Conservation (phyloP, 2,113 vertebrate genomes). For the Etheostoma spectabile region DNA sequence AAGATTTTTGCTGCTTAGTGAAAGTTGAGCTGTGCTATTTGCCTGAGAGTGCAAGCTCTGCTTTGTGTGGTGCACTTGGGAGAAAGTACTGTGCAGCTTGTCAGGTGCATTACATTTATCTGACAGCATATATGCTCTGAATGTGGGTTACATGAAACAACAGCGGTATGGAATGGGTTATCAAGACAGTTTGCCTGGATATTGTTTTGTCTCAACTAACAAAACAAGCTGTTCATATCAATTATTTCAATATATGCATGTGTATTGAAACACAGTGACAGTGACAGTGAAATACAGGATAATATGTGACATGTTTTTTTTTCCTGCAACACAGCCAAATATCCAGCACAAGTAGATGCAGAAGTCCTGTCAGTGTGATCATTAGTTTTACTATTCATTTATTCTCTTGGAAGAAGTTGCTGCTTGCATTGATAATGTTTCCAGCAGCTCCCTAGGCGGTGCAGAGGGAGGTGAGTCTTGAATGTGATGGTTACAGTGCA, state of each 20-base stretch:
- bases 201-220: background rate
- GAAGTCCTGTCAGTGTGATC: constrained; percentile 7
- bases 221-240: background rate
- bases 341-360: constrained; percentile 15
- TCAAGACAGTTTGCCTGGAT: constrained; percentile 4
- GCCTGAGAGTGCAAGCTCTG: constrained; percentile 3
- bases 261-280: too few relatives aligned
- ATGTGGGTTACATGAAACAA: background rate
- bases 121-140: constrained; percentile 18
- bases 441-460: constrained; percentile 51
- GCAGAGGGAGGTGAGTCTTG: constrained; percentile 38
- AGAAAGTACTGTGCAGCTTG: constrained; percentile 32
- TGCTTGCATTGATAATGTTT: constrained; percentile 57
- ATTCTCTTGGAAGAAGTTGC: constrained; percentile 48
- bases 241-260: background rate
- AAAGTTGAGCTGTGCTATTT: constrained; percentile 45
- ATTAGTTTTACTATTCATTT: constrained; percentile 40
- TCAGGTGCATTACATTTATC: constrained; percentile 61
- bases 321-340: background rate
- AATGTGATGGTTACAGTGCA: constrained; percentile 74
- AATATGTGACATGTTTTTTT: background rate
- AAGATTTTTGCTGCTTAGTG: constrained; percentile 18
- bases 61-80: constrained; percentile 36
- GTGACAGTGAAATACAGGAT: background rate
- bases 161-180: background rate